Conservation (phyloP, 1,140 invertebrate species). For the Probaryconus sp. region DNA sequence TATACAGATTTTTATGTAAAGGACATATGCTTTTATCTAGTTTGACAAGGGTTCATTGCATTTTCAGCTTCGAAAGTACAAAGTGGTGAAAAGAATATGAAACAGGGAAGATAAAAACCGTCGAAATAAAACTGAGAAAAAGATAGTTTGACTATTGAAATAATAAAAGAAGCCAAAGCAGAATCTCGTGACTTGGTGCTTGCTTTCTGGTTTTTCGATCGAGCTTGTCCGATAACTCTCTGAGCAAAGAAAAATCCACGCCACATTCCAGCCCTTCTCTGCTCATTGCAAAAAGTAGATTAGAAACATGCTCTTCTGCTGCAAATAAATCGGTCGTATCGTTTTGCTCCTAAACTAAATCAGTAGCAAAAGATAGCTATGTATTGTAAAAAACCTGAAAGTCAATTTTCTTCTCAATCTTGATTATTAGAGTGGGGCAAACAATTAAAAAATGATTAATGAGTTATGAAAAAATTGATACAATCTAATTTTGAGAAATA, state of each 20-base stretch:
- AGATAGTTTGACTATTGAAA: not conserved
- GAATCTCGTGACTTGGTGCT: too few species aligned
- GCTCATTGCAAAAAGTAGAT: conserved; percentile 15
- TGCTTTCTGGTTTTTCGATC: not conserved
- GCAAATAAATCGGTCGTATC: not conserved
- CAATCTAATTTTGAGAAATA: too few species aligned
- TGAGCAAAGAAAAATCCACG: not conserved
- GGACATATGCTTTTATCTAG: too few species aligned
- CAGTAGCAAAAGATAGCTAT: not conserved
- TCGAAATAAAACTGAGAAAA: not conserved
- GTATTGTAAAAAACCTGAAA: not conserved
- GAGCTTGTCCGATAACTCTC: not conserved
- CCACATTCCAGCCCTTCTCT: not conserved
- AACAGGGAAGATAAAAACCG: too few species aligned
- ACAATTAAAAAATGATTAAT: too few species aligned
- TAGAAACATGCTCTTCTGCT: not conserved
- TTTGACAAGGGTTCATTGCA: too few species aligned
- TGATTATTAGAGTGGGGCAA: too few species aligned
- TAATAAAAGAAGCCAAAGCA: not conserved
- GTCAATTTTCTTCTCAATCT: not conserved
- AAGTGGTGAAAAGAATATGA: too few species aligned
- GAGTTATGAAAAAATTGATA: too few species aligned
- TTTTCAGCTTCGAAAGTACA: too few species aligned
- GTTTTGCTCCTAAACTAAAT: not conserved
- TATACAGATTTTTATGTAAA: too few species aligned